phyloP scores from a whole-genome alignment of 2,113 vertebrate species.

The Leucopsar rothschildi region DNA sequence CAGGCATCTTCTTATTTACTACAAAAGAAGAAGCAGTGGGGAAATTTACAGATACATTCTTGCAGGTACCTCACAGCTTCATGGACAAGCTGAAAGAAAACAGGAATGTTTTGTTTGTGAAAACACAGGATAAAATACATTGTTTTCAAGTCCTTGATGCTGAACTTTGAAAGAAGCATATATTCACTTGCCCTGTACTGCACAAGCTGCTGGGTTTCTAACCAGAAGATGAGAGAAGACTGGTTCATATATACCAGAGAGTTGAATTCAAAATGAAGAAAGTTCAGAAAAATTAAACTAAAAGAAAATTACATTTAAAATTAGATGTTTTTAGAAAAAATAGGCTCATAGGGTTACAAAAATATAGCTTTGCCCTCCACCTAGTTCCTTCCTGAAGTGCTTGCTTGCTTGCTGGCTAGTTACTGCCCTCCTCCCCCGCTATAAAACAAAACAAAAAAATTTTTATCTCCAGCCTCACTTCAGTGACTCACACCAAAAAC shows the following conservation, averaged over 20 bases:
- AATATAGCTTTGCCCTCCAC: background rate
- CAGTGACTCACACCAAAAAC: conserved; percentile 58
- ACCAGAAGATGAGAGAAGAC: background rate
- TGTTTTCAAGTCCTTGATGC: background rate
- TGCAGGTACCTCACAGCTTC: background rate
- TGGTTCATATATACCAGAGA: background rate
- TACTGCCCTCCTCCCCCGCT: background rate
- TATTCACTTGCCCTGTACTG: background rate
- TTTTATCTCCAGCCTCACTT: conserved; percentile 44
- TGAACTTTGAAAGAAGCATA: background rate
- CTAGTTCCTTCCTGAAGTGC: background rate
- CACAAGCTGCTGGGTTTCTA: background rate
- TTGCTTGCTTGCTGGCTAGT: background rate
- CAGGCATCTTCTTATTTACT: background rate
- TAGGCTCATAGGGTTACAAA: background rate
- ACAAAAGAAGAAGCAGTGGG: background rate
- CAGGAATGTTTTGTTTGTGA: background rate
- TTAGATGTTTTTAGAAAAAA: background rate
- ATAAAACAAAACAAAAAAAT: conserved; percentile 44
- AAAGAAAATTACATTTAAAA: background rate
- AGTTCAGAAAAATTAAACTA: background rate
- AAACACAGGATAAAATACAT: background rate
- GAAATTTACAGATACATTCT: background rate
- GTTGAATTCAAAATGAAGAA: background rate
- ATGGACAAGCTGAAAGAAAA: background rate